Evolutionary conservation across 2,797 vertebrate genomes (phyloP).

Genomic region (Rhodeus uyekii): DNA sequence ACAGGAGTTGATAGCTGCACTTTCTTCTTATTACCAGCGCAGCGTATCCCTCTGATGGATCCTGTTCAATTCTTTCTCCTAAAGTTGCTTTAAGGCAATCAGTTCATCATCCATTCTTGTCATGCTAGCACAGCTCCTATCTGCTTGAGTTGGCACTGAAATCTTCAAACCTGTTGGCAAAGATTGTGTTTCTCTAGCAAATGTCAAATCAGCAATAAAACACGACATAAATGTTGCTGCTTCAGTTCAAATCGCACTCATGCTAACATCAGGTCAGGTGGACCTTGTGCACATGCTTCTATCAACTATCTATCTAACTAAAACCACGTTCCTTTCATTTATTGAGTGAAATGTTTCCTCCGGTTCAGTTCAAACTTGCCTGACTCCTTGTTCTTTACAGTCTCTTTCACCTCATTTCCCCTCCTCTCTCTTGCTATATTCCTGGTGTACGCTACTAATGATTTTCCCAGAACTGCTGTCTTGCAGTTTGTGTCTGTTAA

Average conservation of each 20-base stretch:
- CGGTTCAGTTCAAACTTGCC: neutral
- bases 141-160: neutral
- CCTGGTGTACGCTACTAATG: slow-evolving; percentile 61
- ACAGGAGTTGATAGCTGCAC: slow-evolving; percentile 2
- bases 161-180: neutral
- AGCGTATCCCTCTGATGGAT: slow-evolving; percentile 31
- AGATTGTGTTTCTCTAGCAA: neutral
- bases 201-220: neutral
- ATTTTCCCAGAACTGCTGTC: slow-evolving; percentile 42
- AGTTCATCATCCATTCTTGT: neutral
- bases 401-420: slow-evolving; percentile 57
- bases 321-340: neutral
- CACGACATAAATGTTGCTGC: neutral
- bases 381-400: slow-evolving; percentile 9
- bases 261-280: neutral
- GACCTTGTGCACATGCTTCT: neutral
- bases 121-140: slow-evolving; percentile 18
- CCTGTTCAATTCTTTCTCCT: neutral
- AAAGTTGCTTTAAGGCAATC: neutral
- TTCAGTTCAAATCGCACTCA: neutral
- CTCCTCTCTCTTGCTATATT: slow-evolving; percentile 54
- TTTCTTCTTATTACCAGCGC: slow-evolving; percentile 13
- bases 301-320: neutral
- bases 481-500: slow-evolving; percentile 33
- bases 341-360: neutral